A percentile compares a stretch with the other conserved stretches of the same genome.
Conservation (phyloP, 2,113 vertebrate species). For the Eulemur rufifrons region DNA sequence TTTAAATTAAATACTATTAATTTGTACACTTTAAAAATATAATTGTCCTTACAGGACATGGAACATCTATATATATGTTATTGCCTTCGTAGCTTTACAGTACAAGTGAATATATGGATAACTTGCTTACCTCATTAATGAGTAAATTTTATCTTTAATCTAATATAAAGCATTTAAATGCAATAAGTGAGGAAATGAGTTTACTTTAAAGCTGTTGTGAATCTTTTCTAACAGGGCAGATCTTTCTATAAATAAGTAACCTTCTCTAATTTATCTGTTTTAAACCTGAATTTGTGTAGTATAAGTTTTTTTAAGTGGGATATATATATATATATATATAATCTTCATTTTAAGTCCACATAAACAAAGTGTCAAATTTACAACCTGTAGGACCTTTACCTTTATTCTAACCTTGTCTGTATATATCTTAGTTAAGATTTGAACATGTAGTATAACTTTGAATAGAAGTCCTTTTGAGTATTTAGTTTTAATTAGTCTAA, state of each 20-base stretch:
- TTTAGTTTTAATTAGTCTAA: slow-evolving; percentile 25
- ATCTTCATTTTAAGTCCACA: neutral
- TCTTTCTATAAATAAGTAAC: neutral
- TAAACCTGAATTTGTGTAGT: neutral
- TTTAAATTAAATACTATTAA: slow-evolving; percentile 44
- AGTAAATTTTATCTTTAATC: neutral
- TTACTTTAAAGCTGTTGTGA: neutral
- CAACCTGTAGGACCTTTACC: neutral
- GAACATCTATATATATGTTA: neutral
- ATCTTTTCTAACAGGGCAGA: neutral
- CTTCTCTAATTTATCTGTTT: neutral
- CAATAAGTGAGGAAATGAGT: neutral
- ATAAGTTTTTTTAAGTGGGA: neutral
- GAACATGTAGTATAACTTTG: neutral
- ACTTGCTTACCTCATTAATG: neutral
- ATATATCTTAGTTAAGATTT: neutral
- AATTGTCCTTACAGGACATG: neutral
- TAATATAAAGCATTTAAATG: slow-evolving; percentile 10
- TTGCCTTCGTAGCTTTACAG: slow-evolving; percentile 15
- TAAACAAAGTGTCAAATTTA: slow-evolving; percentile 31
- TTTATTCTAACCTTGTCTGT: neutral
- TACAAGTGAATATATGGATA: neutral
- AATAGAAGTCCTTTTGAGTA: neutral
- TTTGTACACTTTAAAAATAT: neutral
- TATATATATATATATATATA: neutral